A percentile compares a stretch with the other conserved stretches of the same genome.
Conservation (phyloP, 2,888 invertebrate genomes). For the Julus scandinavius region DNA sequence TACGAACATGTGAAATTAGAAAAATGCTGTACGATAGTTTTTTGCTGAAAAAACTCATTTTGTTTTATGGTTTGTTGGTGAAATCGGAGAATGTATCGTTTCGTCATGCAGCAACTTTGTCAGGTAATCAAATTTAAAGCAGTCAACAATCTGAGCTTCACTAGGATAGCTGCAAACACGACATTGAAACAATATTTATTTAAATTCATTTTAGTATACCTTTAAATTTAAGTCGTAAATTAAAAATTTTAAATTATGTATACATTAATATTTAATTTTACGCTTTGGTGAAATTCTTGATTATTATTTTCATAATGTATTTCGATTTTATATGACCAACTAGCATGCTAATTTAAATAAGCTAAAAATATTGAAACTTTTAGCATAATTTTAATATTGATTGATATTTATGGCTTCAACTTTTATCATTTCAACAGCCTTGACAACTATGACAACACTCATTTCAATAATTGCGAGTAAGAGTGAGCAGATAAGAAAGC, state of each 20-base stretch:
- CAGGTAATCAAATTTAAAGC: not conserved
- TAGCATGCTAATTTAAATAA: not conserved
- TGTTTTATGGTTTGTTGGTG: not conserved
- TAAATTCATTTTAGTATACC: no score
- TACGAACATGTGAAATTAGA: not conserved
- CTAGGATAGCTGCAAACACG: no score
- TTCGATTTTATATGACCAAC: not conserved
- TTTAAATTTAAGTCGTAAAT: no score
- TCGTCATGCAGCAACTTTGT: not conserved
- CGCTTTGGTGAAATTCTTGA: no score
- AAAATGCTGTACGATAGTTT: not conserved
- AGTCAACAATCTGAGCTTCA: no score
- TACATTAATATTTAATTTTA: no score
- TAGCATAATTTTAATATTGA: no score
- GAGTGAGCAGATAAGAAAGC: not conserved
- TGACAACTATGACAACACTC: not conserved
- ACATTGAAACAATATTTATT: no score
- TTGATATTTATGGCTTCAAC: not conserved
- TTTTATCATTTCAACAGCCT: not conserved
- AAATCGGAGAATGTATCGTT: not conserved
- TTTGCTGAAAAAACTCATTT: not conserved
- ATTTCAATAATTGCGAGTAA: not conserved
- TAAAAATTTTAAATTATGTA: no score
- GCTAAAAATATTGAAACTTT: no score
- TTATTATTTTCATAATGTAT: no score